A percentile compares a stretch with the other conserved stretches of the same genome.
phyloP scores from a whole-genome alignment of 2,797 vertebrate species.

The Lepus oiostolus region DNA sequence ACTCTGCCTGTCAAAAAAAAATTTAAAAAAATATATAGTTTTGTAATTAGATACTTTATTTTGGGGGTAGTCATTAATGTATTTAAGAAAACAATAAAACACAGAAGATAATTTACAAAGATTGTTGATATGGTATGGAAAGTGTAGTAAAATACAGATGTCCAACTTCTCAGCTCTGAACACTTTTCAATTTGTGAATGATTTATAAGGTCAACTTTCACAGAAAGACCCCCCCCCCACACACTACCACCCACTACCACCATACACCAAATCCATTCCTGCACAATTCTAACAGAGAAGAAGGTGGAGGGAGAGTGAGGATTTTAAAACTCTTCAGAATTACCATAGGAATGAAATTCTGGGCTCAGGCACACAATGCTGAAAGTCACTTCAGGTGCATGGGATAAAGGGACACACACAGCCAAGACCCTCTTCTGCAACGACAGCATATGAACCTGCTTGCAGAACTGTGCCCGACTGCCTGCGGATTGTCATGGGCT shows the following conservation, averaged over 20 bases:
- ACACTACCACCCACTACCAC: no score
- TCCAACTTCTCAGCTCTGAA: background rate
- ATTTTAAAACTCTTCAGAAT: background rate
- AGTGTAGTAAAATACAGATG: background rate
- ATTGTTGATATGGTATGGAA: background rate
- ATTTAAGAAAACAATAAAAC: background rate
- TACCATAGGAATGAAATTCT: constrained; percentile 7
- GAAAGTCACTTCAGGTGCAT: background rate
- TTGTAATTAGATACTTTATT: constrained; percentile 30
- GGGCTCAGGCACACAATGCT: background rate
- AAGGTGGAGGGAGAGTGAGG: background rate
- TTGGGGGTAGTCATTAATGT: constrained; percentile 23
- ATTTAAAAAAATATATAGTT: background rate
- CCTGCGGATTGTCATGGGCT: background rate
- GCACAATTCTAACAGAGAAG: background rate
- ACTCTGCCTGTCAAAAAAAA: no score
- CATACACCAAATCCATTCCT: background rate
- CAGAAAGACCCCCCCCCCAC: background rate
- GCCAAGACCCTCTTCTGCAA: background rate
- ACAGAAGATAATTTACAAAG: constrained; percentile 19
- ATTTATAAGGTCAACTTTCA: constrained; percentile 17
- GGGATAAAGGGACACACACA: background rate
- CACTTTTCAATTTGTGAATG: constrained; percentile 14
- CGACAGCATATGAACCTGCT: background rate
- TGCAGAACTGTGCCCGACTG: background rate